These are phyloP conservation scores for Eufriesea mexicana DNA, from an alignment of 1,140 invertebrate genomes.

Conservation along the genomic window DNA sequence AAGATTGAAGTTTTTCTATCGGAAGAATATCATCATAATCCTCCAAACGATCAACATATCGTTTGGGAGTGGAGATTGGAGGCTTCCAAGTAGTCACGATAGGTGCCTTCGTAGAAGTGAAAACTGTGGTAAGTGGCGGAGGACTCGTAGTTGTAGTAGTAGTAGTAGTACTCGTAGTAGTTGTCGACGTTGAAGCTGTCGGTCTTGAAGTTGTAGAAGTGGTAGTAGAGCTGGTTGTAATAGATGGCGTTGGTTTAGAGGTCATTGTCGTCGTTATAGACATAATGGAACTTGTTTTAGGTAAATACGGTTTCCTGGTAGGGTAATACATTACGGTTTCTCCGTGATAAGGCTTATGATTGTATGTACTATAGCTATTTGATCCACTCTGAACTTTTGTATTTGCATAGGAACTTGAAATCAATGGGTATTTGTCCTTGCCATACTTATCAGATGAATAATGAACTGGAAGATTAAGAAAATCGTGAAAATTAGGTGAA, in stretches of 20 bases:
- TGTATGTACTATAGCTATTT: constrained; percentile 84
- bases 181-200: constrained; percentile 58
- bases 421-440: constrained; percentile 85
- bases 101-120: constrained; percentile 52
- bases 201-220: constrained; percentile 69
- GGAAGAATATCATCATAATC: constrained; percentile 72
- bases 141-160: constrained; percentile 64
- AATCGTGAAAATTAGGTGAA: constrained; percentile 86
- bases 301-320: constrained; percentile 41
- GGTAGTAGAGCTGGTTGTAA: constrained; percentile 63
- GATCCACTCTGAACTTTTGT: constrained; percentile 87
- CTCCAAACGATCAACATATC: constrained; percentile 33
- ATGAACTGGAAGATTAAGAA: constrained; percentile 86
- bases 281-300: constrained; percentile 49
- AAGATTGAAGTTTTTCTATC: constrained; percentile 67
- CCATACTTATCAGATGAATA: constrained; percentile 86
- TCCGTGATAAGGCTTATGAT: constrained; percentile 84
- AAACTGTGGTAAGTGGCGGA: constrained; percentile 31
- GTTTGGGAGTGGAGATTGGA: constrained; percentile 51
- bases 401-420: constrained; percentile 88
- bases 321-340: constrained; percentile 69
- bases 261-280: constrained; percentile 74
- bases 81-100: constrained; percentile 77
- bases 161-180: constrained; percentile 71
- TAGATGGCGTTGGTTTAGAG: constrained; percentile 58